Evolutionary conservation across 2,113 vertebrate species (phyloP).

Genomic region (Oryzias javanicus): DNA sequence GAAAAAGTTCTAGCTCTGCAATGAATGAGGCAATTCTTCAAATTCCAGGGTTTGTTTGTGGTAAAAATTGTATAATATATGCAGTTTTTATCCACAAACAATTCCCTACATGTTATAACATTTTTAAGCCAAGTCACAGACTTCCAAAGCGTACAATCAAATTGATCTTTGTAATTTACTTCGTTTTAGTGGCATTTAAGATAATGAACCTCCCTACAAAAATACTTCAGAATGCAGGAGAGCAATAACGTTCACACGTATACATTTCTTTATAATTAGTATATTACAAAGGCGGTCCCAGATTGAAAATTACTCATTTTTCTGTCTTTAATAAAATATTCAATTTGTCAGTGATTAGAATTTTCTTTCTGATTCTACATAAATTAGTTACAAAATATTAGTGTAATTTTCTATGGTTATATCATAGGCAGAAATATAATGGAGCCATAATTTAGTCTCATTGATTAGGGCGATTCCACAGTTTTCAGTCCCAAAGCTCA

Average conservation of each 20-base stretch:
- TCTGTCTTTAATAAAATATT: slow-evolving; percentile 79
- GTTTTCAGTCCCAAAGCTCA: slow-evolving; percentile 73
- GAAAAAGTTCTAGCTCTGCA: slow-evolving; percentile 44
- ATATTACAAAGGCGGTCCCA: slow-evolving; percentile 76
- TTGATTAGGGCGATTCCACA: slow-evolving; percentile 73
- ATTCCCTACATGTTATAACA: slow-evolving; percentile 49
- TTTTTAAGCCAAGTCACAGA: slow-evolving; percentile 68
- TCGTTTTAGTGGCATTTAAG: slow-evolving; percentile 67
- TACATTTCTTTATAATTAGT: slow-evolving; percentile 75
- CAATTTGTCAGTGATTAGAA: slow-evolving; percentile 80
- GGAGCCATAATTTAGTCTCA: slow-evolving; percentile 70
- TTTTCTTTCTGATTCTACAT: slow-evolving; percentile 69
- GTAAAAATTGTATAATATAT: slow-evolving; percentile 82
- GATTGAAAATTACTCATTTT: slow-evolving; percentile 73
- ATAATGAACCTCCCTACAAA: slow-evolving; percentile 61
- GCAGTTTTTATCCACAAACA: slow-evolving; percentile 68
- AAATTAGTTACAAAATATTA: slow-evolving; percentile 77
- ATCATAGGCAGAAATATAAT: slow-evolving; percentile 68
- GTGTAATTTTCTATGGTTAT: slow-evolving; percentile 76
- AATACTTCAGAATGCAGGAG: slow-evolving; percentile 69
- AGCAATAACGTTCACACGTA: slow-evolving; percentile 65
- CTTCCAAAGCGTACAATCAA: slow-evolving; percentile 75
- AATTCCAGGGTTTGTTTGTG: slow-evolving; percentile 46
- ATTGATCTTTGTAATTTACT: slow-evolving; percentile 70
- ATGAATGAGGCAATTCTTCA: slow-evolving; percentile 59